Percentiles rank a stretch among this genome's conserved stretches.
Evolutionary conservation across 2,797 vertebrate species (phyloP).

Genomic region (Darevskia nairensis): DNA sequence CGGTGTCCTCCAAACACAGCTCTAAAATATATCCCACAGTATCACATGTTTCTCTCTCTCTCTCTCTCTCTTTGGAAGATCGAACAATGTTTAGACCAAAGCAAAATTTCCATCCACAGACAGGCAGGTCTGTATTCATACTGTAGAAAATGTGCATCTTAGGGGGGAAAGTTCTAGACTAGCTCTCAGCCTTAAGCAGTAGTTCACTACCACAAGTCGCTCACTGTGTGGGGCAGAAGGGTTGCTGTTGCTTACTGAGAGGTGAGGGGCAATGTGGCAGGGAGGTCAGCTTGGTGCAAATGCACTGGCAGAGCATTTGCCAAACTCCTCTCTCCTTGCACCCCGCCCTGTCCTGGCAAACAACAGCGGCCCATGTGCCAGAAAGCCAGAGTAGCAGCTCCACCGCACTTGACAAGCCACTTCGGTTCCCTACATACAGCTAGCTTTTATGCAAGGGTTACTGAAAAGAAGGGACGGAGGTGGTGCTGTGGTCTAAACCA

Average conservation of each 20-base stretch:
- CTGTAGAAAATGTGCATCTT: not conserved
- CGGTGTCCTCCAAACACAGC: not conserved
- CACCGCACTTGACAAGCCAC: not conserved
- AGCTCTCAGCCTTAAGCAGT: too few relatives aligned
- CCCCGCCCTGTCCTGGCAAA: not conserved
- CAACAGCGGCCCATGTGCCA: not conserved
- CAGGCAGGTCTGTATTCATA: not conserved
- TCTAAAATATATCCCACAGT: constrained; percentile 16
- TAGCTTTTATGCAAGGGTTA: not conserved
- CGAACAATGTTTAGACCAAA: constrained; percentile 14
- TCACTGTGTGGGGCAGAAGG: too few relatives aligned
- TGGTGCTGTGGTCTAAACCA: too few relatives aligned
- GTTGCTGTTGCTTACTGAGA: too few relatives aligned
- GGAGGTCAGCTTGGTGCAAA: too few relatives aligned
- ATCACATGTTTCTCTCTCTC: not conserved
- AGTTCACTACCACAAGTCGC: not conserved
- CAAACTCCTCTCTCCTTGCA: not conserved
- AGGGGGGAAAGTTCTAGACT: not conserved
- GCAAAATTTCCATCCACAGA: not conserved
- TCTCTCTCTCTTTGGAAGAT: not conserved
- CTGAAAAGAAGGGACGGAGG: not conserved
- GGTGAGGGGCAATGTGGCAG: too few relatives aligned
- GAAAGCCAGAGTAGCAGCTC: not conserved
- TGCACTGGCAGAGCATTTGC: too few relatives aligned
- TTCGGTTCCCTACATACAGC: not conserved